Conservation (phyloP, 1,140 invertebrate species). For the Riptortus pedestris region DNA sequence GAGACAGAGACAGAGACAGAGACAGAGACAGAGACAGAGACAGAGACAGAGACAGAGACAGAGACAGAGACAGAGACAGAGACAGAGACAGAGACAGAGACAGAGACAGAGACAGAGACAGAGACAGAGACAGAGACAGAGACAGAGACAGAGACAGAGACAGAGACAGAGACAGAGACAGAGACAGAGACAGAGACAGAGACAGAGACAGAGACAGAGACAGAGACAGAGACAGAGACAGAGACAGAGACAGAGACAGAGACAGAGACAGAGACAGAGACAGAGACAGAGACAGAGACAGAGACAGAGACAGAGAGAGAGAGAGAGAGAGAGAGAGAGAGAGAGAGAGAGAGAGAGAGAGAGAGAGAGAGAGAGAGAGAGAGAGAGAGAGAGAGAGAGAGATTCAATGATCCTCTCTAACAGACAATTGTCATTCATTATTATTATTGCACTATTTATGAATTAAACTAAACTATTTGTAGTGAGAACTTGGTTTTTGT, state of each 20-base stretch:
- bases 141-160: constrained; percentile 8
- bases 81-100: constrained; percentile 8
- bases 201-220: too few relatives aligned
- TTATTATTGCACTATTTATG: background rate
- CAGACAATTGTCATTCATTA: background rate
- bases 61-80: constrained; percentile 8
- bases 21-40: background rate
- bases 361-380: constrained; percentile 6
- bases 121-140: constrained; percentile 4
- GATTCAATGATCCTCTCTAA: too few relatives aligned
- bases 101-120: constrained; percentile 5
- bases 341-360: constrained; percentile 6
- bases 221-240: constrained; percentile 2
- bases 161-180: constrained; percentile 4
- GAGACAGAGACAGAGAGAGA: background rate
- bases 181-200: too few relatives aligned
- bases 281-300: constrained; percentile 9
- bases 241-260: constrained; percentile 7
- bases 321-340: constrained; percentile 1
- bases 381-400: background rate
- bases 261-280: constrained; percentile 9
- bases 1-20: constrained; percentile 1
- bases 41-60: constrained; percentile 5
- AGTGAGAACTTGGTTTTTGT: too few relatives aligned
- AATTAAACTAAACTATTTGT: too few relatives aligned